Percentiles rank a stretch among this genome's conserved stretches.
Evolutionary conservation across 2,888 invertebrate genomes (phyloP).

Genomic region (Drosophila mimica): DNA sequence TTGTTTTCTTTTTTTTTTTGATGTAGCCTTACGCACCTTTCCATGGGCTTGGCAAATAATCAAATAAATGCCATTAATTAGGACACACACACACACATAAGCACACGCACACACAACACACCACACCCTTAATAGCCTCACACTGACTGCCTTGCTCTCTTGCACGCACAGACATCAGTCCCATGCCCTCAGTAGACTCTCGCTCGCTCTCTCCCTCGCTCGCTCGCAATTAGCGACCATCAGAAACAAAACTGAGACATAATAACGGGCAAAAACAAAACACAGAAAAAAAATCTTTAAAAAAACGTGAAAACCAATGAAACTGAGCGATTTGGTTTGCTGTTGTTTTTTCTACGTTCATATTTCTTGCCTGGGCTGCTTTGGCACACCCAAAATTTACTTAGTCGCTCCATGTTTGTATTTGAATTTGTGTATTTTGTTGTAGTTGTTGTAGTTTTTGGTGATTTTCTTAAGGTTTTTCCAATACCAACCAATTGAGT

Average conservation of each 20-base stretch:
- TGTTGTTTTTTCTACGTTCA: conserved; percentile 19
- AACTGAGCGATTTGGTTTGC: conserved; percentile 48
- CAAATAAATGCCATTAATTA: conserved; percentile 78
- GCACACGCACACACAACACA: conserved; percentile 27
- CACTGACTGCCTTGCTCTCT: conserved; percentile 4
- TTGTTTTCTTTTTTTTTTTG: not conserved
- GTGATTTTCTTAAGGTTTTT: conserved; percentile 44
- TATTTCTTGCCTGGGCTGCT: conserved; percentile 17
- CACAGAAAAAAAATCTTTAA: conserved; percentile 18
- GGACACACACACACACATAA: conserved; percentile 51
- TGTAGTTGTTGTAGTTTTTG: conserved; percentile 21
- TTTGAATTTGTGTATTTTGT: conserved; percentile 10
- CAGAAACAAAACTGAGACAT: conserved; percentile 73
- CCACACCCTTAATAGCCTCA: conserved; percentile 53
- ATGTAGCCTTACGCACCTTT: conserved; percentile 53
- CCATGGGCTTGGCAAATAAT: conserved; percentile 58
- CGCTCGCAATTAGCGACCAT: conserved; percentile 71
- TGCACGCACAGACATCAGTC: conserved; percentile 11
- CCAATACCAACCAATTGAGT: conserved; percentile 53
- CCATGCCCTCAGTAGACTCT: conserved; percentile 16
- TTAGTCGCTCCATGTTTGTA: conserved; percentile 24
- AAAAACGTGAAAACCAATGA: conserved; percentile 56
- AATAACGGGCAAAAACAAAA: conserved; percentile 46
- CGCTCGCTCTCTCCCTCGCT: conserved; percentile 10
- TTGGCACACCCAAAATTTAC: conserved; percentile 57